phyloP scores from a whole-genome alignment of 1,140 invertebrate genomes.

The Rhizoglyphus robini region DNA sequence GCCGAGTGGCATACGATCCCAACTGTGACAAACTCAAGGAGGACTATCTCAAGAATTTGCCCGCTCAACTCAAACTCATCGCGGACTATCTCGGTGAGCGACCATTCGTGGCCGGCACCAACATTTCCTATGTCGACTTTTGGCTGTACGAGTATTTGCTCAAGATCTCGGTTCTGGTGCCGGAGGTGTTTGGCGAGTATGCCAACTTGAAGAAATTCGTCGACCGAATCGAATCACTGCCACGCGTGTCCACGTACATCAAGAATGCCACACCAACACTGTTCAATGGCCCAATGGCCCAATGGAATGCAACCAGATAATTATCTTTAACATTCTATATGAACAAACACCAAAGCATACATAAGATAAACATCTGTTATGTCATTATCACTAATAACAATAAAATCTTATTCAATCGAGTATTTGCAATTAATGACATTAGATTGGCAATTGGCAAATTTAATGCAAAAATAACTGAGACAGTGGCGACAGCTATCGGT shows the following conservation, averaged over 20 bases:
- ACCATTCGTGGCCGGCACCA: conserved; percentile 34
- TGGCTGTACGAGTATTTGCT: conserved; percentile 4
- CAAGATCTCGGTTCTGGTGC: conserved; percentile 1
- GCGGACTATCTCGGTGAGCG: conserved; percentile 33
- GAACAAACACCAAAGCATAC: no score
- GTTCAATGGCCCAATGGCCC: neutral
- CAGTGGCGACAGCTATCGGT: no score
- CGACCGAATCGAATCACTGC: neutral
- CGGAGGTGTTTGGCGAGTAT: neutral
- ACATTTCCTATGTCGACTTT: no score
- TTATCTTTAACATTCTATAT: no score
- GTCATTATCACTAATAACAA: no score
- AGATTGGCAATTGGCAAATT: no score
- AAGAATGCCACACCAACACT: neutral
- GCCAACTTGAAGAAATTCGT: neutral
- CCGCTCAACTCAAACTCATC: conserved; percentile 31
- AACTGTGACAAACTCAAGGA: conserved; percentile 26
- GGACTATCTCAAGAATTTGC: conserved; percentile 28
- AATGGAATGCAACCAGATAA: neutral
- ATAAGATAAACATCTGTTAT: no score
- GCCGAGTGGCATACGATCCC: conserved; percentile 26
- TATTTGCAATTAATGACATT: no score
- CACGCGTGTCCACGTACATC: neutral
- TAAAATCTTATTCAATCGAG: no score
- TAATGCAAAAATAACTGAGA: no score